Evolutionary conservation across 2,888 invertebrate genomes (phyloP), one percentile per base, ranked within the genome.

Genomic region (Spilosoma lubricipeda): DNA sequence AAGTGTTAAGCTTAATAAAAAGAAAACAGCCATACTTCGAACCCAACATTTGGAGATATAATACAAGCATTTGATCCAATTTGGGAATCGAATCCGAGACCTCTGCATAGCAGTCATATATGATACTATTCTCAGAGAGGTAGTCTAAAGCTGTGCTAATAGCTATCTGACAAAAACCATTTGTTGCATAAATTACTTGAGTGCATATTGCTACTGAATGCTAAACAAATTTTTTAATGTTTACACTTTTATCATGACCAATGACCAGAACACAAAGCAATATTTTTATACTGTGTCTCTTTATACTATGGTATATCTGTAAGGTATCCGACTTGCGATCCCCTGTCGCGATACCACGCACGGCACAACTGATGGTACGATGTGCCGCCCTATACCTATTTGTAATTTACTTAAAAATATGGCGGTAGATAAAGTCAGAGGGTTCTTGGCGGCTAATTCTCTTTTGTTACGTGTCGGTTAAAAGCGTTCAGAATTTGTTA

Each of bases 351-450:
- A 95, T 95, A 95, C 87, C 94, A 92, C 92, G 92, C 95, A 95
- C 95, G 95, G 93, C 92, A 93, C 87, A 89, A 90, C 90, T 90
- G 92, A 93, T 92, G 93, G 91, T 88, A 90, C 90, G 88, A 87
- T 85, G 86, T 85, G 78, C 81, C 85, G 86, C 91, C 90, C 90
- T 90, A 89, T 92, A 92, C 94, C 94, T 94, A 94, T 95, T 95
- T 94, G 95, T 95, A 95, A 95, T 95, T 94, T 94, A 95, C 93
- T 94, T 92, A 93, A 95, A 95, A 95, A 95, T 95, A 95, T 94
- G 92, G 92, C 88, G 85, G 83, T 84, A 93, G 94, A 95, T 94
- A 94, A 92, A 90, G 88, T 84, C 82, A 88, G 88, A 86, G 89
- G 85, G 88, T 90, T 89, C 90, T 89, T 89, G 86, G 88, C 89